Base-by-base conservation (phyloP, 2,113 vertebrate species). In the Psilopogon haemacephalus region DNA sequence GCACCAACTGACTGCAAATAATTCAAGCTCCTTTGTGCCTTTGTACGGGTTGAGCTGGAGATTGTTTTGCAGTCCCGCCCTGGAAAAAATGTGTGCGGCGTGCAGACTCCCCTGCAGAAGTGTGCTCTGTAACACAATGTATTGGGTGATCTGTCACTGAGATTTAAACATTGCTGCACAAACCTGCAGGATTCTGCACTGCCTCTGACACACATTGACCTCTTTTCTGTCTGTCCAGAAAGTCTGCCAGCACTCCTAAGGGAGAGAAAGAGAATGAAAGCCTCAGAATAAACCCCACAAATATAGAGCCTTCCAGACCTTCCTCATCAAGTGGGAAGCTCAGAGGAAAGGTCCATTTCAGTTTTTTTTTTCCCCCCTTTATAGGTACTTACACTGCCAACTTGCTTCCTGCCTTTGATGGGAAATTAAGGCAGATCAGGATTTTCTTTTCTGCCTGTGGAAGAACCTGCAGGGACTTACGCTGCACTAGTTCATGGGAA, bases 91-190 rank as follows among this genome's bases (percentile, higher is more conserved):
- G 6, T 16, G 23, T 33, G 40, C 65, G 9, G 58, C 8, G 32
- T 32, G 35, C 80, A 59, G 58, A 20, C 59, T 9, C 18, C 33
- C 11, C 15, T 1, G 19, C 1, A 3, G 33, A 38, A 52, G 35
- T 4, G 28, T 67, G 40, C 28, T 40, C 64, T 46, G 6, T 23
- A 44, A 67, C 40, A 67, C 30, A 20, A 9, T 1, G 9, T 6
- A 9, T 17, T 0, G n/a, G n/a, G 17, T 38, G 6, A 35, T 40
- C 28, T 28, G 11, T 55, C 27, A 17, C 54, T 0, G 1, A 24
- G 72, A 35, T 26, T 48, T 28, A 42, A 72, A 60, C 30, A n/a
- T 5, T 33, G 46, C 67, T 8, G 12, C 26, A 7, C 32, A 72
- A 42, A 56, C 12, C 67, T 35, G 33, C n/a, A 15, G 67, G 7